Conservation (phyloP, 2,797 vertebrate species). For the Chelonia mydas region DNA sequence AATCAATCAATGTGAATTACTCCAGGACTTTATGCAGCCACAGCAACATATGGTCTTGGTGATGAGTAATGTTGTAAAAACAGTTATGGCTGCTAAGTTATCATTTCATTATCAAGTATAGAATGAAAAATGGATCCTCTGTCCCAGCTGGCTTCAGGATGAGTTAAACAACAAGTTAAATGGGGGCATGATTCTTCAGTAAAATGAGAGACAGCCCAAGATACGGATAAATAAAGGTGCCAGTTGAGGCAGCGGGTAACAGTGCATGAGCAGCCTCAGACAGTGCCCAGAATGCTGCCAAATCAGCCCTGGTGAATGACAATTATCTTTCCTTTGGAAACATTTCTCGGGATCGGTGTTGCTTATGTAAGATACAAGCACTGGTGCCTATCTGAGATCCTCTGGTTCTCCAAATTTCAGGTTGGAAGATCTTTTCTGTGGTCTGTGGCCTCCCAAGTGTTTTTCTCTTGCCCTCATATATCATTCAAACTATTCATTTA, state of each 20-base stretch:
- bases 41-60: conserved; percentile 5
- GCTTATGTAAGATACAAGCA: neutral
- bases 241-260: neutral
- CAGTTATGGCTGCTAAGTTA: conserved; percentile 40
- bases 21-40: conserved; percentile 29
- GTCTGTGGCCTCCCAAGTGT: neutral
- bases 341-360: neutral
- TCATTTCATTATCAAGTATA: conserved; percentile 57
- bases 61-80: conserved; percentile 56
- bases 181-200: neutral
- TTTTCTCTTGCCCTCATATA: neutral
- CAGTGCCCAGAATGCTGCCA: neutral
- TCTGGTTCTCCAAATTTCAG: neutral
- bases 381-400: neutral
- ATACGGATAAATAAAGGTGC: neutral
- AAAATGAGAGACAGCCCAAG: conserved; percentile 4
- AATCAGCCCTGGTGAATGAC: neutral
- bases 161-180: conserved; percentile 46
- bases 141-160: conserved; percentile 5
- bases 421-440: fast-evolving
- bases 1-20: conserved; percentile 62
- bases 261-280: neutral
- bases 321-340: neutral
- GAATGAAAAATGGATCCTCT: conserved; percentile 27
- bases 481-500: neutral